Evolutionary conservation across 2,888 invertebrate species (phyloP), one percentile per base, ranked within the genome.

Genomic region (Dicyrtomina minuta): DNA sequence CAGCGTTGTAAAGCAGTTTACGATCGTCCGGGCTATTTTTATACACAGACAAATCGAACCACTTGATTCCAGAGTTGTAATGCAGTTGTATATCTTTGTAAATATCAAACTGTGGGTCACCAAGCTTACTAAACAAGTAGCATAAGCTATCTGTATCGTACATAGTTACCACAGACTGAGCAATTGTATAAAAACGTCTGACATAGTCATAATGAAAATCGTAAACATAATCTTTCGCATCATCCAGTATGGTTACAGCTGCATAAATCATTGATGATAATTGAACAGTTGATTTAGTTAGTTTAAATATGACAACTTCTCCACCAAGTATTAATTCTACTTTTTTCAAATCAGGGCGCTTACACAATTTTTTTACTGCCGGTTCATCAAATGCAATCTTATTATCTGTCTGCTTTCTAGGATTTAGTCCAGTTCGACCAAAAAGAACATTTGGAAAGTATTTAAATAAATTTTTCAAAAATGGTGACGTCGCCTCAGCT

Each of bases 391-490:
- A 4, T 0, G 20, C 51, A 51, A 51, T n/a, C n/a, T 17, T 20
- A 17, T 2, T 22, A 10, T 17, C 17, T 20, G 17, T 20, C 17
- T 51, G 51, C 13, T 51, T 61, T 4, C 15, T 61, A 44, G n/a
- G n/a, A 6, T 44, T 61, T 22, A 43, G 44, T 61, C n/a, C n/a
- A 13, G 24, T 24, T 44, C 44, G 70, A 2, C 68, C 70, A 64
- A 33, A 68, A 1, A 64, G 24, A 6, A 13, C 5, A 61, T 67
- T 61, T 33, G 22, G 26, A 24, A 67, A 17, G 8, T 51, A 17
- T 27, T 74, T 74, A 26, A 20, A 66, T 17, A 74, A 68, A 3
- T 68, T 56, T 41, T 66, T 71, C 20, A 46, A 22, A 33, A 74
- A 68, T 8, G 46, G 53, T 26, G 17, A 64, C 13, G 41, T 65